Conservation (phyloP, 2,113 vertebrate genomes). For the Semnornis frantzii region DNA sequence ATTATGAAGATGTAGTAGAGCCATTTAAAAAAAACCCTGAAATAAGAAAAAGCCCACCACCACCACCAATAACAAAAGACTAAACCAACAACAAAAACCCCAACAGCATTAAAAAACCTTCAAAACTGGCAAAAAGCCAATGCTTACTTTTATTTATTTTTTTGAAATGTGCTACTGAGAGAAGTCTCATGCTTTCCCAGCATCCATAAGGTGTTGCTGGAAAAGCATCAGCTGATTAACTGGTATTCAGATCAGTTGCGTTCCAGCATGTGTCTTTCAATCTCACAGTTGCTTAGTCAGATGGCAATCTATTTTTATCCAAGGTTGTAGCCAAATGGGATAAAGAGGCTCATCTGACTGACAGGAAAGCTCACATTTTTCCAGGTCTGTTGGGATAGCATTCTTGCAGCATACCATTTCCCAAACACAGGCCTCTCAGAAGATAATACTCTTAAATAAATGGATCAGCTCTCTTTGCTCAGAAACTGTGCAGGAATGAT, state of each 20-base stretch:
- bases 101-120: too few species aligned
- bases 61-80: too few species aligned
- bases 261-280: not conserved
- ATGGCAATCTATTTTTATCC: slow-evolving; percentile 63
- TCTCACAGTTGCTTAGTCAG: slow-evolving; percentile 51
- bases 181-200: not conserved
- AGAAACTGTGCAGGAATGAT: not conserved
- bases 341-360: slow-evolving; percentile 64
- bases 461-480: slow-evolving; percentile 35
- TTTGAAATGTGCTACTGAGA: not conserved
- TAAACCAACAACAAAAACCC: too few species aligned
- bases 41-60: too few species aligned
- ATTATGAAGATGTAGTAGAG: not conserved
- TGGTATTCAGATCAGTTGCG: not conserved
- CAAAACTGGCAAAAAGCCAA: not conserved
- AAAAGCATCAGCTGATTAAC: slow-evolving; percentile 23
- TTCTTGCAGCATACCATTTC: slow-evolving; percentile 2
- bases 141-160: accelerated
- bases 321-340: slow-evolving; percentile 36
- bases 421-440: slow-evolving; percentile 7
- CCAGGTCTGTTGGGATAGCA: not conserved
- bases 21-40: not conserved
- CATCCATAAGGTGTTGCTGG: not conserved
- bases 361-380: slow-evolving; percentile 62
- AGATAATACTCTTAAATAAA: slow-evolving; percentile 45